phyloP scores from a whole-genome alignment of 2,797 vertebrate genomes.

The Lycodopsis pacificus region DNA sequence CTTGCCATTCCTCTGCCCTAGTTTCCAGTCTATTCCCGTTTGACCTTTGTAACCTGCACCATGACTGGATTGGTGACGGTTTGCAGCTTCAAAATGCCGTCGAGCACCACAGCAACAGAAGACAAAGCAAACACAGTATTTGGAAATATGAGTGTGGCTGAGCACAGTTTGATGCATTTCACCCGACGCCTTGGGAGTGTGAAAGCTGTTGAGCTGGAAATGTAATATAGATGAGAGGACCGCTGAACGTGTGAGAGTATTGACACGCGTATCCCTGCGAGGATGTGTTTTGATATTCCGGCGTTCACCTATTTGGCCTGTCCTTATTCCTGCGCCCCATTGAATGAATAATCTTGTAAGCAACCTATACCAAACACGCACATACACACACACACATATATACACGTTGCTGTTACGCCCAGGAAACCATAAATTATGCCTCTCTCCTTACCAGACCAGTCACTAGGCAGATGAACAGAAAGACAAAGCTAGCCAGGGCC shows the following conservation, averaged over 20 bases:
- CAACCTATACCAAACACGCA: constrained; percentile 37
- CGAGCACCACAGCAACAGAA: constrained; percentile 24
- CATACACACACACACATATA: neutral
- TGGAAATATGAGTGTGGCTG: constrained; percentile 40
- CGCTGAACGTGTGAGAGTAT: constrained; percentile 3
- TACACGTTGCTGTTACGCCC: constrained; percentile 57
- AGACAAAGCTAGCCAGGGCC: constrained; percentile 69
- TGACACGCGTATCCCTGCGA: constrained; percentile 18
- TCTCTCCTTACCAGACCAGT: constrained; percentile 67
- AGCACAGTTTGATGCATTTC: constrained; percentile 43
- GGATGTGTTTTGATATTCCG: constrained; percentile 24
- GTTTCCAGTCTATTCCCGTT: constrained; percentile 4
- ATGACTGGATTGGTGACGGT: neutral
- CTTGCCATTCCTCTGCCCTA: neutral
- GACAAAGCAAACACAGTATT: constrained; percentile 26
- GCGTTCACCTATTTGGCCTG: constrained; percentile 29
- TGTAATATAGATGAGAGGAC: constrained; percentile 40
- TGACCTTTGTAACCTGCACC: constrained; percentile 11
- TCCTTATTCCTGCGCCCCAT: constrained; percentile 36
- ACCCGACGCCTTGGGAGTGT: constrained; percentile 39
- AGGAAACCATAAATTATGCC: constrained; percentile 75
- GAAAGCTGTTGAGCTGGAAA: constrained; percentile 41
- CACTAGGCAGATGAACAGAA: constrained; percentile 76
- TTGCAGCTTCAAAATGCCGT: constrained; percentile 11
- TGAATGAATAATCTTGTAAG: constrained; percentile 58